Evolutionary conservation across 2,797 vertebrate genomes (phyloP), one percentile per base, ranked within the genome.

Genomic region (Sylvilagus floridanus): DNA sequence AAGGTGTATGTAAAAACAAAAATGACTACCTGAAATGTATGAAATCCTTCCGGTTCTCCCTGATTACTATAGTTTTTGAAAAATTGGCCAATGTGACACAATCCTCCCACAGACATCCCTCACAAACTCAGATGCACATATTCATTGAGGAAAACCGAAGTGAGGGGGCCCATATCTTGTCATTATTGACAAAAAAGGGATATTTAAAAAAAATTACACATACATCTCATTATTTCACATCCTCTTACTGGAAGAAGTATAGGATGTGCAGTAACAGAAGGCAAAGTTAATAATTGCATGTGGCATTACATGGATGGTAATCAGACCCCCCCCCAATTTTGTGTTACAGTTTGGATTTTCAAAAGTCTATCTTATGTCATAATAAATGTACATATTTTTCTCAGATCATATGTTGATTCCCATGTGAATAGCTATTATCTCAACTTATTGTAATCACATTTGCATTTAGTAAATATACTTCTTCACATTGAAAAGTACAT

Each of bases 291-390:
- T 83, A 50, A 28, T 54, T 84, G 1, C 24, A 12, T 75, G n/a
- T 47, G n/a, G 1, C 21, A 26, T 73, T 84, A 7, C 16, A 28
- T 75, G 26, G 35, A 30, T 87, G 47, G 42, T 79, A 90, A 91
- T 73, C 32, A 81, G 6, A 92, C 2, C 21, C 84, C 72, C 71
- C 5, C 42, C 42, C 90, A 83, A 63, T 72, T 71, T 87, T 91
- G 32, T 71, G 24, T 65, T 87, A 32, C 5, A 91, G 13, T 69
- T 91, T 52, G 47, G 13, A 75, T 50, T 95, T 94, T 92, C 60
- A 28, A 83, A 93, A n/a, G 14, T 92, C 62, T 89, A 22, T 90
- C 28, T 65, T n/a, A 54, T 92, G 12, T 76, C 72, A 72, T 88
- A 60, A 82, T 68, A 93, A 66, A 65, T 73, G 54, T 77, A 63